Conservation (phyloP, 2,797 vertebrate species). For the Selene dorsalis region DNA sequence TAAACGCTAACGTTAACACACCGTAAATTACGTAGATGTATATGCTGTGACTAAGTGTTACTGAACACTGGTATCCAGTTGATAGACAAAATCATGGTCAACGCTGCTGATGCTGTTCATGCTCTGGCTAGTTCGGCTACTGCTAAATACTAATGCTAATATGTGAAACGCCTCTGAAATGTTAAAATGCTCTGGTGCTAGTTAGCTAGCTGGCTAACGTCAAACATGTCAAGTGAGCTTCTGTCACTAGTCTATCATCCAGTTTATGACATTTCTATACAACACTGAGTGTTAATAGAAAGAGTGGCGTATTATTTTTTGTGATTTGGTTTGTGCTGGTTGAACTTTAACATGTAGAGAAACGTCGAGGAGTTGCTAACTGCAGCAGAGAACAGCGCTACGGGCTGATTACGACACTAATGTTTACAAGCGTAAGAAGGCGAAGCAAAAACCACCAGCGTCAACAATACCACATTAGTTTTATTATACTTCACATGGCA, state of each 20-base stretch:
- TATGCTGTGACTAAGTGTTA: background rate
- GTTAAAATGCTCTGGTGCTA: background rate
- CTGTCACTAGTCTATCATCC: background rate
- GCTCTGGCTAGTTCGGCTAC: constrained; percentile 22
- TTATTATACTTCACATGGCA: rapidly evolving
- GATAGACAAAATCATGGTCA: constrained; percentile 8
- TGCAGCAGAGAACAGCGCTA: background rate
- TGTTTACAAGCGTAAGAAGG: constrained; percentile 19
- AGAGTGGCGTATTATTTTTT: rapidly evolving
- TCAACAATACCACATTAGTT: background rate
- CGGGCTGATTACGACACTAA: background rate
- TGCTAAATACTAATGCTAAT: constrained; percentile 50
- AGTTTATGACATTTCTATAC: background rate
- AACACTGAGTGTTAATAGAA: rapidly evolving
- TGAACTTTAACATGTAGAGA: background rate
- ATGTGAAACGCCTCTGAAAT: constrained; percentile 26
- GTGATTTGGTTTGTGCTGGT: background rate
- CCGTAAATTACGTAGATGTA: rapidly evolving
- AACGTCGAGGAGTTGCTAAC: background rate
- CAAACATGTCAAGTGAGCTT: background rate
- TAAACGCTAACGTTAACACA: rapidly evolving
- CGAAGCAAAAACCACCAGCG: background rate
- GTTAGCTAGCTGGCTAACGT: constrained; percentile 2
- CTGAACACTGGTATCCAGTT: background rate
- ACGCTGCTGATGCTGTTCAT: background rate